A percentile compares a stretch with the other conserved stretches of the same genome.
These are phyloP conservation scores for Bugulina stolonifera DNA, from an alignment of 2,888 invertebrate species.

Conservation along the genomic window DNA sequence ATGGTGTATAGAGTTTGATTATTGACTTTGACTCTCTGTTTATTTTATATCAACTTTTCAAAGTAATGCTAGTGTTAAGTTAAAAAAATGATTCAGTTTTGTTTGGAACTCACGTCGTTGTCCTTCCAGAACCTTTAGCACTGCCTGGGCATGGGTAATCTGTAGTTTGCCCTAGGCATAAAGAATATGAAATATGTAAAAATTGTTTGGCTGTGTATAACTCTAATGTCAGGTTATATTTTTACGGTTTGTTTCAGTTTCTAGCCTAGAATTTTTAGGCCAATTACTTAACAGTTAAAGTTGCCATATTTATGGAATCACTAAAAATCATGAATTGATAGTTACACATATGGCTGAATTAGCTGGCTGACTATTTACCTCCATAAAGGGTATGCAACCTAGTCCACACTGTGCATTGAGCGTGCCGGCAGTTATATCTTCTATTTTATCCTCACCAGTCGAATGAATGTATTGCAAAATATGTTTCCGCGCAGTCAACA, in stretches of 20 bases:
- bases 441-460: slow-evolving; percentile 35
- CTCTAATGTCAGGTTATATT: too few relatives aligned
- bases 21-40: too few relatives aligned
- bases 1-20: too few relatives aligned
- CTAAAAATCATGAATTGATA: background rate
- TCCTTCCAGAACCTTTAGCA: slow-evolving; percentile 39
- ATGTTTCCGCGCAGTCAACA: slow-evolving; percentile 36
- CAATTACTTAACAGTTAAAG: too few relatives aligned
- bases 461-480: slow-evolving; percentile 37
- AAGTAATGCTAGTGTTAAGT: too few relatives aligned
- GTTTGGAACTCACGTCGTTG: slow-evolving; percentile 41
- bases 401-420: slow-evolving; percentile 39
- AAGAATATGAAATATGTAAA: too few relatives aligned
- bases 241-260: background rate
- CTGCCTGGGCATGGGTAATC: slow-evolving; percentile 36
- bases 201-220: too few relatives aligned
- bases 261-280: too few relatives aligned
- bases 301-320: too few relatives aligned
- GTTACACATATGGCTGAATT: too few relatives aligned
- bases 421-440: slow-evolving; percentile 35
- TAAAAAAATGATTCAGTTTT: too few relatives aligned
- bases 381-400: slow-evolving; percentile 42
- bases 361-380: slow-evolving; percentile 35
- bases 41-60: too few relatives aligned
- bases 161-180: slow-evolving; percentile 36